These are phyloP conservation scores for Trileptium ribeirensis DNA, from an alignment of 2,888 invertebrate genomes.

Conservation along the genomic window DNA sequence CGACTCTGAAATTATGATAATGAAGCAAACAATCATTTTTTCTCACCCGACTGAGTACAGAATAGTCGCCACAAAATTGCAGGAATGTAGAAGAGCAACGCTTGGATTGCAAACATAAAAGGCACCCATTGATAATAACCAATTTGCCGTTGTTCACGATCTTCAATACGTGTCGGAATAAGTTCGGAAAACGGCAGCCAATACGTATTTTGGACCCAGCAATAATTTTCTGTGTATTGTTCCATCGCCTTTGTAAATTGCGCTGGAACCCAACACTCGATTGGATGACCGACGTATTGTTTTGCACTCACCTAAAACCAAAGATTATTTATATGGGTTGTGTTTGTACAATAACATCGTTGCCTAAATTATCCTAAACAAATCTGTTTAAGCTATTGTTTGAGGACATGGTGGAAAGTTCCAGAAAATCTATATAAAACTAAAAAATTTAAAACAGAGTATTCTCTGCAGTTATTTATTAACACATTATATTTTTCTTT, in stretches of 20 bases:
- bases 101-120: conserved; percentile 46
- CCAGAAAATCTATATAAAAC: no score
- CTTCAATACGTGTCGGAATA: conserved; percentile 50
- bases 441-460: no score
- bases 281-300: conserved; percentile 57
- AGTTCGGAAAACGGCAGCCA: conserved; percentile 53
- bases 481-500: no score
- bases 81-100: conserved; percentile 48
- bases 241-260: conserved; percentile 57
- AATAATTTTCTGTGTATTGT: conserved; percentile 57
- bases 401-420: no score
- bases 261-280: conserved; percentile 58
- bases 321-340: no score
- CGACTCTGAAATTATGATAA: no score
- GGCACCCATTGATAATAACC: conserved; percentile 43
- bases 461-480: no score
- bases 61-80: conserved; percentile 49
- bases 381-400: no score
- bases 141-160: conserved; percentile 48
- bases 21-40: not conserved
- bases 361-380: no score
- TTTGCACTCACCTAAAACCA: conserved; percentile 52
- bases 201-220: conserved; percentile 55
- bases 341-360: no score
- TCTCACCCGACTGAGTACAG: conserved; percentile 44